These are phyloP conservation scores for Lophius americanus DNA, from an alignment of 2,797 vertebrate species.

Conservation along the genomic window DNA sequence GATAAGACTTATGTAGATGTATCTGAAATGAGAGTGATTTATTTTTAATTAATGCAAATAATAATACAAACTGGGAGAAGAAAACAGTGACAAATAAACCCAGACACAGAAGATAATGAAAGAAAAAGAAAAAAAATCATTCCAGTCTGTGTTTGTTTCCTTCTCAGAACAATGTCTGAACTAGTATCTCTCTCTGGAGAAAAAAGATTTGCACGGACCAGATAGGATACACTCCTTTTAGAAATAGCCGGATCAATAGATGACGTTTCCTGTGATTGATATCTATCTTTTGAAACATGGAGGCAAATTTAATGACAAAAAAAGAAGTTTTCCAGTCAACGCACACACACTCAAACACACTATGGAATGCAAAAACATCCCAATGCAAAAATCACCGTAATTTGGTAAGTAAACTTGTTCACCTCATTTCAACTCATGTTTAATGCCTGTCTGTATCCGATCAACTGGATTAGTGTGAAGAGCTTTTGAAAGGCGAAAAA, in stretches of 20 bases:
- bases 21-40: background rate
- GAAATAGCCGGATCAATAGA: slow-evolving; percentile 44
- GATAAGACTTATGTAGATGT: background rate
- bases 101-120: background rate
- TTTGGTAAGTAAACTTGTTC: slow-evolving; percentile 14
- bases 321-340: slow-evolving; percentile 23
- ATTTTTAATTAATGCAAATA: background rate
- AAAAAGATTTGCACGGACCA: slow-evolving; percentile 36
- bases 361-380: slow-evolving; percentile 21
- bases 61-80: background rate
- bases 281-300: slow-evolving; percentile 34
- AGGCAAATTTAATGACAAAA: background rate
- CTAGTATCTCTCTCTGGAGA: slow-evolving; percentile 48
- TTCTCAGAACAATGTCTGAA: slow-evolving; percentile 47
- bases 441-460: slow-evolving; percentile 4
- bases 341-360: background rate
- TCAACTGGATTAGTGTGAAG: background rate
- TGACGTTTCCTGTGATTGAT: slow-evolving; percentile 49
- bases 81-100: background rate
- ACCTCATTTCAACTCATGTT: slow-evolving; percentile 21
- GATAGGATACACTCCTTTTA: slow-evolving; percentile 26
- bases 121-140: slow-evolving; percentile 32
- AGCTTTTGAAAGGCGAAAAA: slow-evolving; percentile 1
- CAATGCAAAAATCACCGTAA: slow-evolving; percentile 37
- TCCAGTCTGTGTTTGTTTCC: slow-evolving; percentile 32